These are phyloP conservation scores for Trogon surrucura DNA, from an alignment of 2,113 vertebrate species.

Conservation along the genomic window DNA sequence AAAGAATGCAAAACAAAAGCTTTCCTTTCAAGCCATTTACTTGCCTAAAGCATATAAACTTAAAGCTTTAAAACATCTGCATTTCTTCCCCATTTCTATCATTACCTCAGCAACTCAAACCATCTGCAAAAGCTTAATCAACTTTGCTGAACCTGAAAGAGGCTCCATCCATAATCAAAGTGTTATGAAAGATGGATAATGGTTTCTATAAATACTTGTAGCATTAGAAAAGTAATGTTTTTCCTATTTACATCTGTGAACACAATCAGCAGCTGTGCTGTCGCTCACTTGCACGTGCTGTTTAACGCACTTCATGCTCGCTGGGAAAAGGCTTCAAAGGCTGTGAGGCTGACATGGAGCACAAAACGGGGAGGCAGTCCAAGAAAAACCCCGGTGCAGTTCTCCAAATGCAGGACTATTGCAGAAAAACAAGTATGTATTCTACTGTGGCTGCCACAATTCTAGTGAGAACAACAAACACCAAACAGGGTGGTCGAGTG, in stretches of 20 bases:
- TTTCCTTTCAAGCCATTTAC: not conserved
- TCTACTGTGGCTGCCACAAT: not conserved
- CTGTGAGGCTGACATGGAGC: not conserved
- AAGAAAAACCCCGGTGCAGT: not conserved
- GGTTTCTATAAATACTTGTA: conserved; percentile 41
- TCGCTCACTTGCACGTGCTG: not conserved
- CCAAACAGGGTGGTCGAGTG: not conserved
- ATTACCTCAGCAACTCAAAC: not conserved
- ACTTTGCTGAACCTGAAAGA: not conserved
- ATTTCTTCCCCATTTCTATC: not conserved
- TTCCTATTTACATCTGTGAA: conserved; percentile 20
- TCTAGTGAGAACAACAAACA: not conserved
- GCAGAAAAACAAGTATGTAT: not conserved
- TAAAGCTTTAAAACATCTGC: not conserved
- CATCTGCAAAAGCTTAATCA: conserved; percentile 45
- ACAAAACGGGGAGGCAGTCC: not conserved
- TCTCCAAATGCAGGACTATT: not conserved
- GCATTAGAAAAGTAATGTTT: conserved; percentile 2
- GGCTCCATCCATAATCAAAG: not conserved
- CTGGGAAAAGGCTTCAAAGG: not conserved
- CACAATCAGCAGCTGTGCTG: conserved; percentile 34
- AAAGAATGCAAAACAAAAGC: not conserved
- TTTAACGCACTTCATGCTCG: not conserved
- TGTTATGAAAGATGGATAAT: not conserved
- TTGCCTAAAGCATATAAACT: not conserved